Evolutionary conservation across 2,113 vertebrate species (phyloP).

Genomic region (Ivindomyrus marchei): DNA sequence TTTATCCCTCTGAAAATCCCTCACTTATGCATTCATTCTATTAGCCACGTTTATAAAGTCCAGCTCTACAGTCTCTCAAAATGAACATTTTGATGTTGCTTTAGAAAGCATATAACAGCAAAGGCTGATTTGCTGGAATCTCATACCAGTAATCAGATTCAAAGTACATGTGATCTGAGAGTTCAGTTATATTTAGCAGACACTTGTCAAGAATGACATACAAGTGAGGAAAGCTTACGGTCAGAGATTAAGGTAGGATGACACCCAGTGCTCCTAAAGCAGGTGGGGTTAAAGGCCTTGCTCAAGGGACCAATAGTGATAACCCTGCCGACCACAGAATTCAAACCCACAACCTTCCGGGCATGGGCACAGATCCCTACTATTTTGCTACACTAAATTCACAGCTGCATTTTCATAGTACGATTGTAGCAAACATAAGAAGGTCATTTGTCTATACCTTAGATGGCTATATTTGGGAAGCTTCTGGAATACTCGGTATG

Average conservation of each 20-base stretch:
- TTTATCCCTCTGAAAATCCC: background rate
- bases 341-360: background rate
- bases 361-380: background rate
- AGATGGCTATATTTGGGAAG: conserved; percentile 62
- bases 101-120: background rate
- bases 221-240: background rate
- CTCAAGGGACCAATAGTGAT: background rate
- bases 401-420: background rate
- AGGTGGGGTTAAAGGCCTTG: background rate
- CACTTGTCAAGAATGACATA: background rate
- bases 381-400: background rate
- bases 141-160: background rate
- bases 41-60: background rate
- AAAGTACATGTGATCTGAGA: background rate
- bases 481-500: conserved; percentile 74
- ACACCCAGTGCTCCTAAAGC: background rate
- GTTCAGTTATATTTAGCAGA: background rate
- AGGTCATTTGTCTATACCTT: conserved; percentile 59
- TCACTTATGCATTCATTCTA: background rate
- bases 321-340: background rate
- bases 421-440: background rate
- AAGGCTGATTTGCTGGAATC: background rate
- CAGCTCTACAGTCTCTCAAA: background rate
- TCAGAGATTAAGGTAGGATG: background rate
- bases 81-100: background rate